phyloP scores from a whole-genome alignment of 1,140 invertebrate species.

The Schmidtea mediterranea region DNA sequence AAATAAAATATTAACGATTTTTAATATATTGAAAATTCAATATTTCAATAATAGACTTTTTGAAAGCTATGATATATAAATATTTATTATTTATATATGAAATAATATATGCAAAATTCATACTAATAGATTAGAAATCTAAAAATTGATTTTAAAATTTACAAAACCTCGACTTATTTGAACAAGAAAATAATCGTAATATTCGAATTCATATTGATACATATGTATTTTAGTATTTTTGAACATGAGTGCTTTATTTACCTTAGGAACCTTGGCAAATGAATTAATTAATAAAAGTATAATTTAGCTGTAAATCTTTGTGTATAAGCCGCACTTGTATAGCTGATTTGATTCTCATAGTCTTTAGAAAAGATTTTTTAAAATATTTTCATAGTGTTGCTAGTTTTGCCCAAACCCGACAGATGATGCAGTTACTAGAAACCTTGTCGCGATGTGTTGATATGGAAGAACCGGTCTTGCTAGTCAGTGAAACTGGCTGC shows the following conservation, averaged over 20 bases:
- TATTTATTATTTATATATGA: no score
- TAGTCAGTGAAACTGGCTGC: slow-evolving; percentile 90
- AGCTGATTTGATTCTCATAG: slow-evolving; percentile 4
- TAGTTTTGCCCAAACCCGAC: slow-evolving; percentile 28
- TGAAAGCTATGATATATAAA: no score
- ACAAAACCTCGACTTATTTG: no score
- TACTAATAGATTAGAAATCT: no score
- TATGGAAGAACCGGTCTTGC: slow-evolving; percentile 58
- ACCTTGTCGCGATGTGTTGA: slow-evolving; percentile 49
- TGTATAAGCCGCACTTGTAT: background rate
- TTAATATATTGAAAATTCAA: no score
- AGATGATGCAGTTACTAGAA: slow-evolving; percentile 50
- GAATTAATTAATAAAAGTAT: background rate
- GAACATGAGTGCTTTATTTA: background rate
- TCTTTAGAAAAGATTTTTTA: background rate
- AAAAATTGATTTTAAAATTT: no score
- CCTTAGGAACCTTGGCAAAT: background rate
- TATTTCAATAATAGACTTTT: no score
- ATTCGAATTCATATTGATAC: no score
- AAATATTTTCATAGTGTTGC: background rate
- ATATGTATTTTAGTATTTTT: background rate
- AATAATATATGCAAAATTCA: no score
- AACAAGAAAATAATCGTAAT: no score
- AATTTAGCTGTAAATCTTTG: background rate
- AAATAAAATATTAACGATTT: no score